Evolutionary conservation across 2,888 invertebrate species (phyloP).

Genomic region (Caenorhabditis sp.): DNA sequence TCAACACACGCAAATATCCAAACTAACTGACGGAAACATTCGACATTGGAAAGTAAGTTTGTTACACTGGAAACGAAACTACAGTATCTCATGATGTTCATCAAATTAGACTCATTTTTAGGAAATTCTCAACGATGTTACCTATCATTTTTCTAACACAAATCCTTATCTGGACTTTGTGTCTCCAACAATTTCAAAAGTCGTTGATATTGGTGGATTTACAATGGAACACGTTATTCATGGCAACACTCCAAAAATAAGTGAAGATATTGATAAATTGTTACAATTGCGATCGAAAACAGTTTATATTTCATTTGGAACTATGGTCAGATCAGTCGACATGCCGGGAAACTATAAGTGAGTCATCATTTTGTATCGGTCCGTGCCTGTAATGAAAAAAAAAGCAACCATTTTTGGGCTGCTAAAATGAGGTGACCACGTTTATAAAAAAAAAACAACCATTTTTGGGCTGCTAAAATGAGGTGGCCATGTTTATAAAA

Average conservation of each 20-base stretch:
- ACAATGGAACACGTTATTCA: slow-evolving; percentile 2
- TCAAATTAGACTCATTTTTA: no score
- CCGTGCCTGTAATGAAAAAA: no score
- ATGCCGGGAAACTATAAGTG: slow-evolving; percentile 20
- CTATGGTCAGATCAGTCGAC: slow-evolving; percentile 16
- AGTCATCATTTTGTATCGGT: background rate
- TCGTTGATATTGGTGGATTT: slow-evolving; percentile 38
- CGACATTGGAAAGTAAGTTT: slow-evolving; percentile 16
- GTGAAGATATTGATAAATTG: slow-evolving; percentile 12
- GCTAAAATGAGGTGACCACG: no score
- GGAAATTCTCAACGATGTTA: slow-evolving; percentile 24
- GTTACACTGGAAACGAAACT: no score
- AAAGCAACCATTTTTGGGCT: no score
- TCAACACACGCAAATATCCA: slow-evolving; percentile 13
- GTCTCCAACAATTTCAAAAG: slow-evolving; percentile 29
- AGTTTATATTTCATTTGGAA: slow-evolving; percentile 31
- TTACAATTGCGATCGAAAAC: slow-evolving; percentile 7
- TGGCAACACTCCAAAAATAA: background rate
- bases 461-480: no score
- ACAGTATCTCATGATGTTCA: no score
- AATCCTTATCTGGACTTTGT: slow-evolving; percentile 42
- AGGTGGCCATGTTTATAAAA: no score
- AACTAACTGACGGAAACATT: slow-evolving; percentile 15
- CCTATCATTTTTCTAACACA: slow-evolving; percentile 36
- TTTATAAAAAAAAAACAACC: no score